Evolutionary conservation across 1,140 invertebrate genomes (phyloP).

Genomic region (Phthorimaea operculella): DNA sequence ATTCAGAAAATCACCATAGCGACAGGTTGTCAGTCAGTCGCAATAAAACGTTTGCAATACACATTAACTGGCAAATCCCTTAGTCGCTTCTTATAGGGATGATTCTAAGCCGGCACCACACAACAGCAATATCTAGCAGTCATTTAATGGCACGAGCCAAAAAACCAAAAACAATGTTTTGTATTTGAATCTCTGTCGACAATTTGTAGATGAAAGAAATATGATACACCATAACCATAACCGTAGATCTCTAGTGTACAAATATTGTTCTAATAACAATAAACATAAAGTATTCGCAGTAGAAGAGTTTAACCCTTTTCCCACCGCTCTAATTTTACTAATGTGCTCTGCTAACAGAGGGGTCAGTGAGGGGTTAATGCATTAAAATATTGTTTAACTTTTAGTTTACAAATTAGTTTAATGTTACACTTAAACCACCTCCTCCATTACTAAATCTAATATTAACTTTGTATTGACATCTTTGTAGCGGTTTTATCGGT

Average conservation of each 20-base stretch:
- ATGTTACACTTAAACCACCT: too few relatives aligned
- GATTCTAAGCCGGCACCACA: too few relatives aligned
- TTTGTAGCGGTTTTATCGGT: too few relatives aligned
- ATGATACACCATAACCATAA: constrained; percentile 48
- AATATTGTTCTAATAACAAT: constrained; percentile 68
- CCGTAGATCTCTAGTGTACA: constrained; percentile 55
- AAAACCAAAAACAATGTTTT: too few relatives aligned
- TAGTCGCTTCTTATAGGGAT: too few relatives aligned
- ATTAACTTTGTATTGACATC: too few relatives aligned
- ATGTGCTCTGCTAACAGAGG: constrained; percentile 45
- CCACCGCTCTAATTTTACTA: constrained; percentile 67
- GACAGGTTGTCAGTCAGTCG: too few relatives aligned
- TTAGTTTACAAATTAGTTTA: constrained; percentile 46
- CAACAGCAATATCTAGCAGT: neutral
- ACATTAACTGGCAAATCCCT: too few relatives aligned
- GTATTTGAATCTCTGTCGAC: neutral
- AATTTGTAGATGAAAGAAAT: neutral
- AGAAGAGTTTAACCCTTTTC: constrained; percentile 48
- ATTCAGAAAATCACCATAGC: too few relatives aligned
- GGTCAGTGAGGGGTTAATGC: constrained; percentile 48
- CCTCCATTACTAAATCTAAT: too few relatives aligned
- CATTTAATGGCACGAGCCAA: too few relatives aligned
- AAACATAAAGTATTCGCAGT: constrained; percentile 55
- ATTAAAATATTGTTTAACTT: constrained; percentile 46
- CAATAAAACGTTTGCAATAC: too few relatives aligned